Percentiles rank a stretch among this genome's conserved stretches.
phyloP scores from a whole-genome alignment of 2,888 invertebrate genomes.

The Celastrina argiolus region DNA sequence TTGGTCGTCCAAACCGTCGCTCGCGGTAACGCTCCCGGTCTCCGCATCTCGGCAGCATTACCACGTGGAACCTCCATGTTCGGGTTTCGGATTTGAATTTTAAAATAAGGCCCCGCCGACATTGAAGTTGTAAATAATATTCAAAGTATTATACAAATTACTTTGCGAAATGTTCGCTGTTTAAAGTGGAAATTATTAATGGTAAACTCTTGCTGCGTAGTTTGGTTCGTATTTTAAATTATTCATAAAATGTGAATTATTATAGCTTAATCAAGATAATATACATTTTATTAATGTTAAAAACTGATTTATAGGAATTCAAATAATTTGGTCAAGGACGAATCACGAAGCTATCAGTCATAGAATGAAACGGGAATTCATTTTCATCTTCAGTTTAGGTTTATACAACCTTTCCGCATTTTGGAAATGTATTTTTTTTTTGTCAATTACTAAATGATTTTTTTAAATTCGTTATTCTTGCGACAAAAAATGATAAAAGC shows the following conservation, averaged over 20 bases:
- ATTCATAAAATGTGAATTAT: neutral
- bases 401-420: too few species aligned
- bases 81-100: slow-evolving; percentile 69
- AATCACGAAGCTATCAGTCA: too few species aligned
- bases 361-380: too few species aligned
- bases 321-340: too few species aligned
- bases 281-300: too few species aligned
- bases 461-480: too few species aligned
- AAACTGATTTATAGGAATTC: too few species aligned
- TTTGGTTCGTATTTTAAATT: neutral
- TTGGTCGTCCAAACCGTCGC: slow-evolving; percentile 45
- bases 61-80: slow-evolving; percentile 51
- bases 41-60: slow-evolving; percentile 52
- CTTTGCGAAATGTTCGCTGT: slow-evolving; percentile 1
- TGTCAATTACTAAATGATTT: too few species aligned
- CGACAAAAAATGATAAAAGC: too few species aligned
- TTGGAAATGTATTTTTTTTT: too few species aligned
- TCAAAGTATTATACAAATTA: slow-evolving; percentile 14
- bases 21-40: slow-evolving; percentile 50
- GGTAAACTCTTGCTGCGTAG: neutral
- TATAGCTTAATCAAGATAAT: neutral
- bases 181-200: slow-evolving; percentile 10
- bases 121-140: slow-evolving; percentile 15
- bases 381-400: too few species aligned
- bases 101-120: slow-evolving; percentile 53